Conservation (phyloP, 1,140 invertebrate species). For the Melitaea cinxia region DNA sequence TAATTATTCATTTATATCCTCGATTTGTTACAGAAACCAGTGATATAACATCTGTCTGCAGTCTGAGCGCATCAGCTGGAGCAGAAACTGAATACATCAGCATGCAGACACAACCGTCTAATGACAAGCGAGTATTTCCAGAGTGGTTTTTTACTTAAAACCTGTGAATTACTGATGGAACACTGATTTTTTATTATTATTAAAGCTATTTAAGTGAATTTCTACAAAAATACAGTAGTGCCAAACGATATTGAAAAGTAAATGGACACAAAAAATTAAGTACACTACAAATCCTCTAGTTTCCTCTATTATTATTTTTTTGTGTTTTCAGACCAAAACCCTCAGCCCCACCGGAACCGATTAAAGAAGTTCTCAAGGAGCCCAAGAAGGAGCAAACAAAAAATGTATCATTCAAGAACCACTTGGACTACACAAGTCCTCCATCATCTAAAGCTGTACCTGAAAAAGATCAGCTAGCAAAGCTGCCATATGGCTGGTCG, state of each 20-base stretch:
- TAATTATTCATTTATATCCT: background rate
- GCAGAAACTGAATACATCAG: conserved; percentile 70
- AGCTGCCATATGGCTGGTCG: conserved; percentile 77
- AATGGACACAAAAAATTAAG: too few species aligned
- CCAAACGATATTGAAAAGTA: too few species aligned
- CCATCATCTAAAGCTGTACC: conserved; percentile 73
- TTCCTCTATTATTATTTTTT: background rate
- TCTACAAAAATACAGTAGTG: too few species aligned
- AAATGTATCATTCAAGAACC: conserved; percentile 80
- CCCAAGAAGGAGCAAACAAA: conserved; percentile 77
- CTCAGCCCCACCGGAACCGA: conserved; percentile 57
- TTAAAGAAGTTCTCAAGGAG: conserved; percentile 64
- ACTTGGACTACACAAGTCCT: conserved; percentile 75
- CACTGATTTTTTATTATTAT: too few species aligned
- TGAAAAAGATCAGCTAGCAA: conserved; percentile 79
- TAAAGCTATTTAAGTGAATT: too few species aligned
- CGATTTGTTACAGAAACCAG: conserved; percentile 74
- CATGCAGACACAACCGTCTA: conserved; percentile 56
- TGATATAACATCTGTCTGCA: conserved; percentile 83
- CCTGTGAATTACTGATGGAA: too few species aligned
- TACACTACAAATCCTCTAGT: too few species aligned
- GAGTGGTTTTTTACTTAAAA: background rate
- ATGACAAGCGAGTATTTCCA: conserved; percentile 59
- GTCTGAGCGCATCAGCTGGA: conserved; percentile 79
- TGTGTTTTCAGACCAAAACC: conserved; percentile 55